Conservation (phyloP, 1,140 invertebrate species). For the Venturia canescens region DNA sequence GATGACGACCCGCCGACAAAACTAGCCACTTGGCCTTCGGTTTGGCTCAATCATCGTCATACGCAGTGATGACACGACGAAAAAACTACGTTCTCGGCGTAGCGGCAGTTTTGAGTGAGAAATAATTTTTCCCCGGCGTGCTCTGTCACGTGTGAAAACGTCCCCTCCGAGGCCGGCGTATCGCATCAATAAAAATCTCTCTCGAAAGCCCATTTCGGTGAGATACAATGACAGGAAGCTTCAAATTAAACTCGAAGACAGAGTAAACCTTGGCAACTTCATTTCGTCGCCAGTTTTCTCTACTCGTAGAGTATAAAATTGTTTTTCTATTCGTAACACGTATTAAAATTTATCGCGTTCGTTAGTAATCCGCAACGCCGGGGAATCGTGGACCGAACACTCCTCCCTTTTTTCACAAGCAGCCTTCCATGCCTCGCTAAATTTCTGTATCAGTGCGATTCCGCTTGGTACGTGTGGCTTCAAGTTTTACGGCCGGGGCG, state of each 20-base stretch:
- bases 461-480: background rate
- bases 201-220: no score
- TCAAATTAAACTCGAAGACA: no score
- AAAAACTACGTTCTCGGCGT: background rate
- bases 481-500: background rate
- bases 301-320: background rate
- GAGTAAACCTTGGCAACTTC: background rate
- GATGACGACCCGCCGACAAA: background rate
- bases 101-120: background rate
- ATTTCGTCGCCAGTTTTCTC: background rate
- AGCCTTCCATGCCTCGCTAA: background rate
- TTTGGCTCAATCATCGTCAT: background rate
- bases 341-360: background rate
- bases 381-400: conserved; percentile 3
- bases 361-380: background rate
- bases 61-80: background rate
- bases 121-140: background rate
- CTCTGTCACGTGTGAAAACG: no score
- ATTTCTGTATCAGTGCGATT: no score
- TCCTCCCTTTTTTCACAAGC: background rate
- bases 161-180: no score
- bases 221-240: no score
- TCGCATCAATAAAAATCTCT: no score
- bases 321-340: background rate
- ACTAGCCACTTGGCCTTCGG: background rate